A percentile compares a stretch with the other conserved stretches of the same genome.
Conservation (phyloP, 35 echinoderm and acorn worm genomes). For the Ophiothrix spiculata region DNA sequence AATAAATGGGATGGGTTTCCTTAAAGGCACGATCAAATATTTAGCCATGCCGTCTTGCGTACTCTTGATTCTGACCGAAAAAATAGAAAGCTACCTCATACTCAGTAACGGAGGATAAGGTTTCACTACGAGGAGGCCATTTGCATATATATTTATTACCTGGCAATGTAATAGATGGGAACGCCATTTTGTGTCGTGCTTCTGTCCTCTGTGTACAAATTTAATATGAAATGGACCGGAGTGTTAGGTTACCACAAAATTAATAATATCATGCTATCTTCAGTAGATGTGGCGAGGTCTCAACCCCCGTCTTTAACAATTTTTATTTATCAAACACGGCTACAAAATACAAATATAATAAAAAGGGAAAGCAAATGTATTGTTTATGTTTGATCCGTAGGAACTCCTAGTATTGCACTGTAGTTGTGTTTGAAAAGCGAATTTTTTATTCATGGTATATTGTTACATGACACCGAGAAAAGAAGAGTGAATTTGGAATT, state of each 20-base stretch:
- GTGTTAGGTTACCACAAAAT: neutral
- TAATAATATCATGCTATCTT: slow-evolving; percentile 1
- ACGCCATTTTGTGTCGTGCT: neutral
- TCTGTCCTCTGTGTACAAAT: slow-evolving; percentile 5
- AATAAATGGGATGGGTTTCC: neutral
- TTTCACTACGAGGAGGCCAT: slow-evolving; percentile 10
- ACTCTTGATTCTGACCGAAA: neutral
- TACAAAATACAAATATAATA: neutral
- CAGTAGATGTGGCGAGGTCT: neutral
- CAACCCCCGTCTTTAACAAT: neutral
- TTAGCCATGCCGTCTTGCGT: neutral
- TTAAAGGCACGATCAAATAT: neutral
- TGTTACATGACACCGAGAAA: neutral
- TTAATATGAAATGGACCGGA: slow-evolving; percentile 4
- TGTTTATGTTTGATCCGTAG: neutral
- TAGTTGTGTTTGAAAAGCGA: neutral
- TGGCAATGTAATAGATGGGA: neutral
- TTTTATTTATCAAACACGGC: neutral
- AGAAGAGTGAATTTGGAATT: slow-evolving; percentile 6
- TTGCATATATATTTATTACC: slow-evolving; percentile 16
- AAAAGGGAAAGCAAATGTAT: neutral
- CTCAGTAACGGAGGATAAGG: neutral
- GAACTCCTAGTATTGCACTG: neutral
- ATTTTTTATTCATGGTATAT: slow-evolving; percentile 10
- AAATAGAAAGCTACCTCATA: neutral